Evolutionary conservation across 2,888 invertebrate genomes (phyloP).

Genomic region (Nyleta sp.): DNA sequence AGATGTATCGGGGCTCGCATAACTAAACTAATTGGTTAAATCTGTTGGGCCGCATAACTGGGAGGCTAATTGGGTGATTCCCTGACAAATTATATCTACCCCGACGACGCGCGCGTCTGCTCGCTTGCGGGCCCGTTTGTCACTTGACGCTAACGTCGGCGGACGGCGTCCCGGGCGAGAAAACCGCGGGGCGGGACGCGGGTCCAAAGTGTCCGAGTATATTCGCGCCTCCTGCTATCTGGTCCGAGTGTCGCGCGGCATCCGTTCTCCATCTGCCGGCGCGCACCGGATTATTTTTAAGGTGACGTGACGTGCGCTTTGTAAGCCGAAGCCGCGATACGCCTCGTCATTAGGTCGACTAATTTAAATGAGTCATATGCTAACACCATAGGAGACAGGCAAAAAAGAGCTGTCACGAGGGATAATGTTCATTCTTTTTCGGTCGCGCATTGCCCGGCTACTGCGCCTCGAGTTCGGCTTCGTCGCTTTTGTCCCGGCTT

Average conservation of each 20-base stretch:
- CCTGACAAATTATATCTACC: slow-evolving; percentile 82
- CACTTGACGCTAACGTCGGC: slow-evolving; percentile 79
- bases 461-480: too few relatives aligned
- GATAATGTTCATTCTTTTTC: slow-evolving; percentile 36
- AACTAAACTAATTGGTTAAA: slow-evolving; percentile 83
- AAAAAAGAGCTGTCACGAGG: slow-evolving; percentile 55
- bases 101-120: slow-evolving; percentile 79
- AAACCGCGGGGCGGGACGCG: slow-evolving; percentile 64
- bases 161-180: slow-evolving; percentile 39
- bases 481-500: slow-evolving; percentile 13
- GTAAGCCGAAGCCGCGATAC: slow-evolving; percentile 59
- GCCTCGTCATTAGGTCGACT: slow-evolving; percentile 67
- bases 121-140: slow-evolving; percentile 81
- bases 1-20: slow-evolving; percentile 82
- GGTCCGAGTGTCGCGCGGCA: slow-evolving; percentile 70
- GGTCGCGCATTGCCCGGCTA: not conserved
- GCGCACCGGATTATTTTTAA: slow-evolving; percentile 69
- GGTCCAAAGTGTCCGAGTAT: slow-evolving; percentile 72
- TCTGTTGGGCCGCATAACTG: slow-evolving; percentile 82
- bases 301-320: slow-evolving; percentile 63
- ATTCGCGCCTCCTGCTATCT: slow-evolving; percentile 72
- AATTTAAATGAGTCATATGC: slow-evolving; percentile 66
- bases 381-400: slow-evolving; percentile 50
- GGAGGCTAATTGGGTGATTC: slow-evolving; percentile 83
- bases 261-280: slow-evolving; percentile 63